These are phyloP conservation scores for Orestias chungarensis DNA, from an alignment of 2,797 vertebrate species.

Conservation along the genomic window DNA sequence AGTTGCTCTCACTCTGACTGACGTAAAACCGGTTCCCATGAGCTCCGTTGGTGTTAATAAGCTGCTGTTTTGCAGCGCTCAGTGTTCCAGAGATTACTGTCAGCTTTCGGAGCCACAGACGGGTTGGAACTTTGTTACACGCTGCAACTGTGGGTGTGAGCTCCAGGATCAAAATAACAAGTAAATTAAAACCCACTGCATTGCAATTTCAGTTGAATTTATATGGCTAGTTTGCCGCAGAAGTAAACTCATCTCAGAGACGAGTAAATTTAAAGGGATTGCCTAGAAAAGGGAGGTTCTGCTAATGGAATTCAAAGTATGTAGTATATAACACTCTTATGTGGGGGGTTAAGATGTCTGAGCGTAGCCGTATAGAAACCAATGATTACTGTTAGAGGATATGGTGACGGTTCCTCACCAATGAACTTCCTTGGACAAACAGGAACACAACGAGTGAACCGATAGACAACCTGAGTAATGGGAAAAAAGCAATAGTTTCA, in stretches of 20 bases:
- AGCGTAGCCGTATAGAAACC: no score
- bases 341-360: no score
- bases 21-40: constrained; percentile 43
- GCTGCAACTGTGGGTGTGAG: constrained; percentile 17
- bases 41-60: constrained; percentile 43
- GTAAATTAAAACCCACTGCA: background rate
- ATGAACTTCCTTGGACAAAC: no score
- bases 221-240: background rate
- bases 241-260: background rate
- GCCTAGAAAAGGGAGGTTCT: background rate
- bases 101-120: constrained; percentile 16
- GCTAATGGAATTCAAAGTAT: background rate
- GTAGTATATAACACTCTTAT: background rate
- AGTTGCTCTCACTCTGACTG: constrained; percentile 40
- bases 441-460: no score
- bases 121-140: constrained; percentile 1
- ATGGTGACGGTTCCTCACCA: no score
- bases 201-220: background rate
- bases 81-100: constrained; percentile 27
- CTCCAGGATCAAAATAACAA: background rate
- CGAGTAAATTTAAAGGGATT: background rate
- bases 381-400: no score
- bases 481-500: no score
- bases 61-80: constrained; percentile 35
- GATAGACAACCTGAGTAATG: no score